Evolutionary conservation across 2,113 vertebrate species (phyloP), one percentile per base, ranked within the genome.

Genomic region (Misgurnus mizolepis): DNA sequence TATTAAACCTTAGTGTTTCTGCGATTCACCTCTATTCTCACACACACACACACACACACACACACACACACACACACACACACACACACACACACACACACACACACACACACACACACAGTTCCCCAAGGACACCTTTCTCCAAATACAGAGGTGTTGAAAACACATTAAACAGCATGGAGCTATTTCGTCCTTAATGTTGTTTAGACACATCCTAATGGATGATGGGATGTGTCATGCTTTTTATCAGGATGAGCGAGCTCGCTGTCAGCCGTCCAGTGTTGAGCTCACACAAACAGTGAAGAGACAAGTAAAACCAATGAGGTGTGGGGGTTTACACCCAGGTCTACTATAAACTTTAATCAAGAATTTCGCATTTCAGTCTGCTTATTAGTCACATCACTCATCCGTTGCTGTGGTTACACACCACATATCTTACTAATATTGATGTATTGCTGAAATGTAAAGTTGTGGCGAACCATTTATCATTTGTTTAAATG

Each of bases 131-230:
- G 39, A 10, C 17, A 49, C 27, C 11, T 9, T 10, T 27, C 17
- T 64, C 56, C 40, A 65, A 82, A 85, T 74, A 83, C 83, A 34
- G 68, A 88, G 86, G 86, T 88, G 88, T 89, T 87, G 85, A 82
- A 83, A 81, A 82, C 85, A 73, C 39, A 83, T 90, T 80, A 89
- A 91, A 89, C 88, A 87, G 86, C 88, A 84, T 85, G 81, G 85
- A 89, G 84, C 80, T 85, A 85, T 87, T 86, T 86, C 79, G 83
- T 84, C 89, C 88, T 88, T 92, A 88, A 90, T 86, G 88, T 88
- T 88, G 83, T 87, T 89, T 85, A 69, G 80, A 65, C 62, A 85
- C 81, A 88, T 84, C 75, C 43, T 56, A 68, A 67, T 78, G 15
- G 40, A 67, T 66, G 61, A 27, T 66, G 14, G 61, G 60, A 78